phyloP scores from a whole-genome alignment of 2,888 invertebrate genomes.

The Eupithecia pulchellata region DNA sequence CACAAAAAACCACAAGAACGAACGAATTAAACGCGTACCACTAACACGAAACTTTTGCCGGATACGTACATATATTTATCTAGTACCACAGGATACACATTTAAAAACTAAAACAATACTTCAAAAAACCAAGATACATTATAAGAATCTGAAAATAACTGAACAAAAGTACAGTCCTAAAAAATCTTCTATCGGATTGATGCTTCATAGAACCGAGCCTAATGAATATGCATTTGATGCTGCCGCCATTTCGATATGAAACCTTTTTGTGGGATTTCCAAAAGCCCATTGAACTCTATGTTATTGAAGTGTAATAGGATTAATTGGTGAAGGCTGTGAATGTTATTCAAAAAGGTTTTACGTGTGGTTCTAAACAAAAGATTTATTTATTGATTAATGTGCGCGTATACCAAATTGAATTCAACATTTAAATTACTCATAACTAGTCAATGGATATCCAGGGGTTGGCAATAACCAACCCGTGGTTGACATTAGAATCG shows the following conservation, averaged over 20 bases:
- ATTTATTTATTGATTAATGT: not conserved
- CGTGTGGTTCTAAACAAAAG: not conserved
- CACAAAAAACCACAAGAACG: no score
- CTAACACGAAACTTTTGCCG: no score
- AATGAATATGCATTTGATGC: conserved; percentile 2
- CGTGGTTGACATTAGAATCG: no score
- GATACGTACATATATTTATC: no score
- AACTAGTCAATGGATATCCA: no score
- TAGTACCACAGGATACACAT: no score
- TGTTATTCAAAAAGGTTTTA: not conserved
- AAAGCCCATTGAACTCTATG: conserved; percentile 9
- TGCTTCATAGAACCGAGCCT: not conserved
- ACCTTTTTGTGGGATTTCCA: conserved; percentile 6
- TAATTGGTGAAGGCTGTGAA: not conserved
- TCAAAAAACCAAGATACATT: not conserved
- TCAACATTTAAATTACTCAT: no score
- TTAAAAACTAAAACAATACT: no score
- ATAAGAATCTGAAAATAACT: not conserved
- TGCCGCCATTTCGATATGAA: conserved; percentile 8
- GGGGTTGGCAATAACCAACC: no score
- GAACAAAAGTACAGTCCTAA: not conserved
- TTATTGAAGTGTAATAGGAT: not conserved
- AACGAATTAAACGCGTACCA: no score
- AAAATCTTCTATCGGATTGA: conserved; percentile 4
- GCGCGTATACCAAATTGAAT: no score